Evolutionary conservation across 2,888 invertebrate genomes (phyloP), one percentile per base, ranked within the genome.

Genomic region (Nomada fucata): DNA sequence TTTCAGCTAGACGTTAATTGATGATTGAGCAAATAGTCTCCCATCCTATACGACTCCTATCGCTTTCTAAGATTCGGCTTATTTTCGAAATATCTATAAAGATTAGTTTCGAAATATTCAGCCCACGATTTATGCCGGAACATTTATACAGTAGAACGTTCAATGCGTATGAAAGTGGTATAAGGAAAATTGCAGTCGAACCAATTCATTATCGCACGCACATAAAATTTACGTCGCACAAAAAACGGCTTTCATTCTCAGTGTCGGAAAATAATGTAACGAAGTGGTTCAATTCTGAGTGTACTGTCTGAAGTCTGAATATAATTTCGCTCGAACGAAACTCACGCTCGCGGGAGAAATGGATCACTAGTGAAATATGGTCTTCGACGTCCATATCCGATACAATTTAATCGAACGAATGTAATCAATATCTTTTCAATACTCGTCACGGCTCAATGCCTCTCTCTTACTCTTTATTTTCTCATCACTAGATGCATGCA

Each of bases 381-480:
- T 42, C 13, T 18, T 9, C 15, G n/a, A n/a, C 15, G 11, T 18
- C n/a, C 13, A 29, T 13, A 60, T 13, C 20, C 47, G 15, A 13
- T 3, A 2, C n/a, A 47, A 70, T 23, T 20, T 55, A 47, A 73
- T 29, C 55, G 20, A 73, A 73, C 55, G 26, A 64, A 64, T 57
- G 15, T 26, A 36, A 26, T 55, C 44, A 15, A 64, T 57, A 47
- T 64, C 36, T 55, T 7, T 47, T 2, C 23, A 15, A 55, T n/a
- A 4, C 55, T 15, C 26, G 5, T 11, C 2, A 3, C 4, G 7
- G 15, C 10, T 23, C 23, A 4, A 7, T 67, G 53, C n/a, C 11
- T 42, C 11, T 23, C 9, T 20, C 11, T 7, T 36, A 7, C 36
- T 7, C 36, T 7, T 36, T 7, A 36, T 9, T 36, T 36, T 42